These are phyloP conservation scores for Sipha flava DNA, from an alignment of 1,140 invertebrate species.

Conservation along the genomic window DNA sequence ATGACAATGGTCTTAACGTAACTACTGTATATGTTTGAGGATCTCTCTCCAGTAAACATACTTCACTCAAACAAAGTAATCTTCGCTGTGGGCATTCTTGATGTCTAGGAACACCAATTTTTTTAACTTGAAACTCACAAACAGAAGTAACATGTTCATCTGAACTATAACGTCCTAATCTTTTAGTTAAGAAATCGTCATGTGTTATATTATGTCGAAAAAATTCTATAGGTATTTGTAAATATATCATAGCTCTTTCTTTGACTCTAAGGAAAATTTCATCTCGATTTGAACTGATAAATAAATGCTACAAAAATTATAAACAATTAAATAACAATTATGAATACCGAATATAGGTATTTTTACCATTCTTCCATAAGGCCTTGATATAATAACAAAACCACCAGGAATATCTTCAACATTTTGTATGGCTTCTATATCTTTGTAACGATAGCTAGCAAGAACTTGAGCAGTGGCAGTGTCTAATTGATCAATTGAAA, in stretches of 20 bases:
- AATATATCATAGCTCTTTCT: constrained; percentile 65
- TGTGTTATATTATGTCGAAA: constrained; percentile 71
- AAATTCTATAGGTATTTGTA: constrained; percentile 76
- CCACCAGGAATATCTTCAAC: constrained; percentile 64
- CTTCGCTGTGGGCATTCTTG: constrained; percentile 64
- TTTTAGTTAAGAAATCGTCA: constrained; percentile 73
- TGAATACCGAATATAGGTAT: neutral
- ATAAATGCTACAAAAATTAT: constrained; percentile 59
- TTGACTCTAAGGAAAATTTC: constrained; percentile 77
- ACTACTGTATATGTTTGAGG: constrained; percentile 88
- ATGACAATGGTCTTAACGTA: constrained; percentile 76
- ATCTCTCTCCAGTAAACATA: constrained; percentile 91
- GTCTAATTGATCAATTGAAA: constrained; percentile 83
- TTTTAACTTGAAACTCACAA: constrained; percentile 86
- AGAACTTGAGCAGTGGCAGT: constrained; percentile 67
- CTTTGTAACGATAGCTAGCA: constrained; percentile 85
- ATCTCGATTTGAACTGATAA: constrained; percentile 72
- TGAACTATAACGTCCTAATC: constrained; percentile 86
- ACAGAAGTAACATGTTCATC: constrained; percentile 86
- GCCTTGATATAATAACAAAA: constrained; percentile 79
- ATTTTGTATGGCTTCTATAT: constrained; percentile 71
- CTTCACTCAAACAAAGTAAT: constrained; percentile 90
- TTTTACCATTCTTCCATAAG: constrained; percentile 64
- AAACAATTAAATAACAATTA: neutral
- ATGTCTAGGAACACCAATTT: constrained; percentile 66